Evolutionary conservation across 2,888 invertebrate genomes (phyloP).

Genomic region (Monopis laevigella): DNA sequence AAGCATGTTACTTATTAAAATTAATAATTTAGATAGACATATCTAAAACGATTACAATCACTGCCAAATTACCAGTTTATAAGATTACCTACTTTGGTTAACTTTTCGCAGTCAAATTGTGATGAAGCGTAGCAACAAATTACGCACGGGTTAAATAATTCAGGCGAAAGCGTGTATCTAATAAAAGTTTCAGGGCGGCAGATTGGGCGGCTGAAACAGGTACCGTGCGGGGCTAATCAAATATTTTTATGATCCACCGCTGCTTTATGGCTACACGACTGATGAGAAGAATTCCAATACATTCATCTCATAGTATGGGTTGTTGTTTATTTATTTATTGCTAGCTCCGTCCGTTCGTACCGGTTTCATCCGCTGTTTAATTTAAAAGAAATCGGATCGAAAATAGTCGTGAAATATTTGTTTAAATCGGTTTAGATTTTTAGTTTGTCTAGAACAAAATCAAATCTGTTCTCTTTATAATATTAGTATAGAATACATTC

Average conservation of each 20-base stretch:
- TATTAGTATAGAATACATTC: no score
- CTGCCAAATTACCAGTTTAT: neutral
- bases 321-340: no score
- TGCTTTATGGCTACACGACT: slow-evolving; percentile 45
- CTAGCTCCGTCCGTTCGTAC: no score
- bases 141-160: slow-evolving; percentile 12
- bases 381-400: no score
- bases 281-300: slow-evolving; percentile 13
- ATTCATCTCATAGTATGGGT: neutral
- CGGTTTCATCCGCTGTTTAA: no score
- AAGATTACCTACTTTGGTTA: slow-evolving; percentile 9
- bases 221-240: slow-evolving; percentile 44
- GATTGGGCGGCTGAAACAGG: slow-evolving; percentile 39
- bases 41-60: no score
- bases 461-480: no score
- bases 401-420: no score
- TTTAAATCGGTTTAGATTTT: no score
- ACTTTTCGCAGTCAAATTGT: slow-evolving; percentile 10
- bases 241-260: slow-evolving; percentile 64
- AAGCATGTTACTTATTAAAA: no score
- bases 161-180: slow-evolving; percentile 22
- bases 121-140: slow-evolving; percentile 11
- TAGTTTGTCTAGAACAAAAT: no score
- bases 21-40: no score
- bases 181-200: slow-evolving; percentile 54